Percentiles rank a stretch among this genome's conserved stretches.
phyloP scores from a whole-genome alignment of 1,140 invertebrate genomes.

The Cyclargus thomasi region DNA sequence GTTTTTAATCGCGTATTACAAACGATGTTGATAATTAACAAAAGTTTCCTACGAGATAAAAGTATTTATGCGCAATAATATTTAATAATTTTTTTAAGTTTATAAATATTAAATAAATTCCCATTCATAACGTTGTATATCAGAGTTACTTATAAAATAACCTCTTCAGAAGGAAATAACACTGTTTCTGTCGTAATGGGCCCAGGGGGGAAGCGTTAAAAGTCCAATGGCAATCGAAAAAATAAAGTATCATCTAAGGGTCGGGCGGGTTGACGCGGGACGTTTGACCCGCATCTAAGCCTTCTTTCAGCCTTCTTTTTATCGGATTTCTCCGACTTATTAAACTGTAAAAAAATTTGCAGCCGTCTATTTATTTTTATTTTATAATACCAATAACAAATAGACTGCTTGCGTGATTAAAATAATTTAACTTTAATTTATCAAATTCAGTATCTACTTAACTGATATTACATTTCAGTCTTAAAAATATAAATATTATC shows the following conservation, averaged over 20 bases:
- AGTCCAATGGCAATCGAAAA: slow-evolving; percentile 8
- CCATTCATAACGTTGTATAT: too few species aligned
- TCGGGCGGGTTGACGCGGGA: slow-evolving; percentile 13
- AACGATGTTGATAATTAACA: too few species aligned
- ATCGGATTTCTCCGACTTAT: slow-evolving; percentile 1
- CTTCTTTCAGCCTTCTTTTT: slow-evolving; percentile 13
- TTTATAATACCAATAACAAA: neutral
- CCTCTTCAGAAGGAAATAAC: neutral
- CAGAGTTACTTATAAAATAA: neutral
- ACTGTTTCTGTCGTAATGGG: neutral
- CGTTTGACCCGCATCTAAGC: slow-evolving; percentile 14
- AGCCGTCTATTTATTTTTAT: neutral
- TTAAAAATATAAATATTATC: too few species aligned
- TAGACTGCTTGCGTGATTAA: too few species aligned
- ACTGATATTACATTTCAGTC: too few species aligned
- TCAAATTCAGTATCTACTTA: too few species aligned
- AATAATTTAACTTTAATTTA: too few species aligned
- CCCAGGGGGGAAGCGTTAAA: slow-evolving; percentile 3
- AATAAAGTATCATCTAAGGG: slow-evolving; percentile 14
- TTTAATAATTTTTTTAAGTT: too few species aligned
- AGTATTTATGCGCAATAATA: too few species aligned
- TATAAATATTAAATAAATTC: too few species aligned
- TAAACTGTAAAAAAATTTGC: neutral
- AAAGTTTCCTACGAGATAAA: too few species aligned
- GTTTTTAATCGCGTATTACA: too few species aligned